phyloP scores from a whole-genome alignment of 1,140 invertebrate species.

The Zophobas morio region DNA sequence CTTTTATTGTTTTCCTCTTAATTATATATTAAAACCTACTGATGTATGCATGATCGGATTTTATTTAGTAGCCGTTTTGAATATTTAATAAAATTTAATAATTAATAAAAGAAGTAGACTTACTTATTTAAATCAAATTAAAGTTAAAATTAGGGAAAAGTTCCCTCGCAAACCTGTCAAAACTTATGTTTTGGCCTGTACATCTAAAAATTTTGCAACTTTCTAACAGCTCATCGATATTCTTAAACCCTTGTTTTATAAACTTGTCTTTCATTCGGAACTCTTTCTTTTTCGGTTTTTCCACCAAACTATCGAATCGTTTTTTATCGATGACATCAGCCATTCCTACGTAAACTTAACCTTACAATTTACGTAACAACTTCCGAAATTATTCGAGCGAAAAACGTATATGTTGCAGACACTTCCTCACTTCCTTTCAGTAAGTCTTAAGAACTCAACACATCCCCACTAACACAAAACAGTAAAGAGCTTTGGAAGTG shows the following conservation, averaged over 20 bases:
- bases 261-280: too few relatives aligned
- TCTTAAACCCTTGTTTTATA: too few relatives aligned
- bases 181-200: too few relatives aligned
- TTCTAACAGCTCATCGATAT: too few relatives aligned
- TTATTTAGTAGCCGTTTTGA: not conserved
- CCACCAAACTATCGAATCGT: not conserved
- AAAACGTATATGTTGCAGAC: conserved; percentile 16
- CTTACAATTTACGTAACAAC: conserved; percentile 10
- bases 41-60: too few relatives aligned
- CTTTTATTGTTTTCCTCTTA: too few relatives aligned
- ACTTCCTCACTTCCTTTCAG: conserved; percentile 13
- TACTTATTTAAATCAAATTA: not conserved
- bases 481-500: conserved; percentile 19
- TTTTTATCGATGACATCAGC: not conserved
- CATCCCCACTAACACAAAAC: conserved; percentile 28
- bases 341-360: not conserved
- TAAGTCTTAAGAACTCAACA: conserved; percentile 21
- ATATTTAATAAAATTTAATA: conserved; percentile 10
- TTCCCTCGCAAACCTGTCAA: too few relatives aligned
- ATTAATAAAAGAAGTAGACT: not conserved
- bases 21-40: too few relatives aligned
- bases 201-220: too few relatives aligned
- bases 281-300: too few relatives aligned
- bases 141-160: too few relatives aligned
- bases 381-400: conserved; percentile 33